Evolutionary conservation across 2,113 vertebrate species (phyloP).

Genomic region (Ceyx margarethae): DNA sequence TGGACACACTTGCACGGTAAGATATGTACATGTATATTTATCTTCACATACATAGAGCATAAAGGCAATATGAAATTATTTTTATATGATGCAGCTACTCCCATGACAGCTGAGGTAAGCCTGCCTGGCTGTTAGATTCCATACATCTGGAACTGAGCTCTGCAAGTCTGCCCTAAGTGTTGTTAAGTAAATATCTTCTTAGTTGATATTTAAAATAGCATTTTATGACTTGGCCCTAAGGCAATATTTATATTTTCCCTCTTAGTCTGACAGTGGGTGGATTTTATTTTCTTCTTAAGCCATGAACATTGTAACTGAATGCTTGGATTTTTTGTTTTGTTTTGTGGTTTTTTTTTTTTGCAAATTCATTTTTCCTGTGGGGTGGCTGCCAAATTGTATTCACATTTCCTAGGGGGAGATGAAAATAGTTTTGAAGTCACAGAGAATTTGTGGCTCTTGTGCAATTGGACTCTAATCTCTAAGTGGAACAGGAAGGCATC

Average conservation of each 20-base stretch:
- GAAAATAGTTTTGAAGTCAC: background rate
- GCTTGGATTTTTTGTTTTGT: background rate
- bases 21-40: background rate
- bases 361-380: background rate
- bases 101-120: background rate
- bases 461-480: background rate
- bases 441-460: background rate
- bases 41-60: background rate
- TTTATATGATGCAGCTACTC: background rate
- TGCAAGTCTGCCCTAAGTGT: background rate
- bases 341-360: background rate
- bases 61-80: background rate
- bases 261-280: background rate
- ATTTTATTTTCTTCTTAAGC: background rate
- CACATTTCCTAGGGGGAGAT: background rate
- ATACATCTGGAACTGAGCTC: background rate
- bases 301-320: background rate
- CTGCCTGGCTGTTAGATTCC: background rate
- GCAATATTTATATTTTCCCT: background rate
- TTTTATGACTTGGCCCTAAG: background rate
- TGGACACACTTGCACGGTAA: background rate
- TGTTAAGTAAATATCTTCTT: background rate
- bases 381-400: background rate
- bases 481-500: background rate
- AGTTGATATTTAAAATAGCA: constrained; percentile 1